These are phyloP conservation scores for Athene cunicularia DNA, from an alignment of 2,113 vertebrate genomes.

Conservation along the genomic window DNA sequence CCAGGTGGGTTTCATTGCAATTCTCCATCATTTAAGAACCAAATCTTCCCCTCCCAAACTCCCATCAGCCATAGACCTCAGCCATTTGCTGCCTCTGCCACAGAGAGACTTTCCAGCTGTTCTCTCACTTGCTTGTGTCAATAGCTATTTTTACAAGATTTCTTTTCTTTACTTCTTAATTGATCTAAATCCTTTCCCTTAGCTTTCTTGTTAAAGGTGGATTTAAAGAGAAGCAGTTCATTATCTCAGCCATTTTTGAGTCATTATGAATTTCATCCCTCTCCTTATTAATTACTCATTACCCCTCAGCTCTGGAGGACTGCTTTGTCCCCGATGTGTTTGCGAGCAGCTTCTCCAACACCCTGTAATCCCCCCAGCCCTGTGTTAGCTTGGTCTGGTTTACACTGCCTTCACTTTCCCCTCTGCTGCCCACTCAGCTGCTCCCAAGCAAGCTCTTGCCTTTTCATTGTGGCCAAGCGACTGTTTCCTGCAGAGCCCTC, in stretches of 20 bases:
- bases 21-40: neutral
- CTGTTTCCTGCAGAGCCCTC: neutral
- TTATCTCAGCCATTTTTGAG: slow-evolving; percentile 60
- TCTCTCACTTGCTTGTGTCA: slow-evolving; percentile 13
- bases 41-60: neutral
- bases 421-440: neutral
- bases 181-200: slow-evolving; percentile 72
- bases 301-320: slow-evolving; percentile 36
- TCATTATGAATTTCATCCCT: slow-evolving; percentile 65
- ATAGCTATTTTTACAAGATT: slow-evolving; percentile 55
- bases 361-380: slow-evolving; percentile 56
- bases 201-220: slow-evolving; percentile 73
- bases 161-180: slow-evolving; percentile 66
- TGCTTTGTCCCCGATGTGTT: slow-evolving; percentile 49
- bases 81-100: neutral
- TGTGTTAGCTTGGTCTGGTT: slow-evolving; percentile 55
- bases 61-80: neutral
- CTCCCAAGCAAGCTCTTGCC: neutral
- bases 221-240: slow-evolving; percentile 70
- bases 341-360: slow-evolving; percentile 51
- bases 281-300: slow-evolving; percentile 68
- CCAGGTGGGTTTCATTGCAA: neutral
- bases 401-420: slow-evolving; percentile 9
- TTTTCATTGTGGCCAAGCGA: accelerated
- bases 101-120: neutral